Percentiles rank a stretch among this genome's conserved stretches.
These are phyloP conservation scores for Branchipolynoe longqiensis DNA, from an alignment of 2,888 invertebrate genomes.

Conservation along the genomic window DNA sequence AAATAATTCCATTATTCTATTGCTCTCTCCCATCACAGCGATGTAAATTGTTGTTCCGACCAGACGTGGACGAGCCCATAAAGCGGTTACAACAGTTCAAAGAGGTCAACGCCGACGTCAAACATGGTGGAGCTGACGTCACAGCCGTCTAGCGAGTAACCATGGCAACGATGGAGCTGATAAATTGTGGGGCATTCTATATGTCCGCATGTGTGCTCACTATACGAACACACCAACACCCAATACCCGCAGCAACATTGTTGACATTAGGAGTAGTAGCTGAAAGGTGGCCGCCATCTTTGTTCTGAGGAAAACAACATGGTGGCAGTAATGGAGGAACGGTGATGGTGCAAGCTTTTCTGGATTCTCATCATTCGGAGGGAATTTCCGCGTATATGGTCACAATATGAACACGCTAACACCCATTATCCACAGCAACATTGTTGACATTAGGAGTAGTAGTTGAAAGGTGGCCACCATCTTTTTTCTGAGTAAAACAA, in stretches of 20 bases:
- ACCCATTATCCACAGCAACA: too few species aligned
- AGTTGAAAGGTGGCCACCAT: too few species aligned
- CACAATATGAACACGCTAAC: neutral
- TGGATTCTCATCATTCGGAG: too few species aligned
- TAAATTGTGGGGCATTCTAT: neutral
- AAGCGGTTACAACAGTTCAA: slow-evolving; percentile 59
- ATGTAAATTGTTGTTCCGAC: slow-evolving; percentile 68
- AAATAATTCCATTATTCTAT: too few species aligned
- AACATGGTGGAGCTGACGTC: slow-evolving; percentile 39
- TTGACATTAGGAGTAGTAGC: too few species aligned
- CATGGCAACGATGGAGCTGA: neutral
- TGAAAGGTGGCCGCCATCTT: too few species aligned
- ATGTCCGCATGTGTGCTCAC: neutral
- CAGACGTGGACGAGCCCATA: slow-evolving; percentile 69
- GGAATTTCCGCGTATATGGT: neutral
- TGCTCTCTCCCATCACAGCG: slow-evolving; percentile 65
- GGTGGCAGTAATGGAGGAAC: too few species aligned
- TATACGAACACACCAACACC: neutral
- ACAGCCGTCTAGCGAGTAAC: slow-evolving; percentile 32
- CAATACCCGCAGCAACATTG: too few species aligned
- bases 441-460: too few species aligned
- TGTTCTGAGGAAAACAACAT: neutral
- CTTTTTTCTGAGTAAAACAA: neutral
- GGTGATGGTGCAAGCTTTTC: too few species aligned
- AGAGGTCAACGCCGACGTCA: neutral